These are phyloP conservation scores for Pungitius pungitius DNA, from an alignment of 2,113 vertebrate genomes.

Conservation along the genomic window DNA sequence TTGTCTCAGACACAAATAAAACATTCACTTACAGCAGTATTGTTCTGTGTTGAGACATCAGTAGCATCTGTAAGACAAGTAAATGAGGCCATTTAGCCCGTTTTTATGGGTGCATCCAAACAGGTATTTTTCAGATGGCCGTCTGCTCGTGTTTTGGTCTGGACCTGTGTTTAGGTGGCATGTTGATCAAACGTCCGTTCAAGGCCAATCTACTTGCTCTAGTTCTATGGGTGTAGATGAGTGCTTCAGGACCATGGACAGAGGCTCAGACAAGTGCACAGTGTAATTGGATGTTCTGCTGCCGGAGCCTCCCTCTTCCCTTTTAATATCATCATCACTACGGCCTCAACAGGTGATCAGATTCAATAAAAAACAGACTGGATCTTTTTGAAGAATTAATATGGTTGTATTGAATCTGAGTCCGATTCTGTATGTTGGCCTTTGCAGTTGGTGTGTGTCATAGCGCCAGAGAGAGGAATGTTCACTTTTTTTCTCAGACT, in stretches of 20 bases:
- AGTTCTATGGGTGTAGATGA: slow-evolving; percentile 68
- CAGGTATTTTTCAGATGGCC: neutral
- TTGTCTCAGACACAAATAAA: neutral
- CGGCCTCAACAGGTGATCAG: neutral
- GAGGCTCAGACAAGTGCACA: slow-evolving; percentile 71
- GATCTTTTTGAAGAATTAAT: neutral
- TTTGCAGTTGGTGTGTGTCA: slow-evolving; percentile 5
- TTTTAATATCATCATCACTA: slow-evolving; percentile 34
- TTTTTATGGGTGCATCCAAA: neutral
- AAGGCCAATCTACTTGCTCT: slow-evolving; percentile 47
- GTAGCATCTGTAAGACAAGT: neutral
- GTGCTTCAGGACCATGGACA: slow-evolving; percentile 85
- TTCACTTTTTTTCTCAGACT: too few species aligned
- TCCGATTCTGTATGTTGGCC: neutral
- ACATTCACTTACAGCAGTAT: neutral
- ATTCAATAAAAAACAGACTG: neutral
- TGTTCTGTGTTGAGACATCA: neutral
- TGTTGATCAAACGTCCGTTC: slow-evolving; percentile 15
- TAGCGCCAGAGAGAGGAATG: neutral
- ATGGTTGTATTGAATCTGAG: neutral
- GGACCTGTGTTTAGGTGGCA: neutral
- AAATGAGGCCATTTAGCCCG: neutral
- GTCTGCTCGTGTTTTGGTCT: neutral
- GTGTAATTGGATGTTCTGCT: slow-evolving; percentile 63
- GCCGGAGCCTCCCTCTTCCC: slow-evolving; percentile 49